A percentile compares a stretch with the other conserved stretches of the same genome.
phyloP scores from a whole-genome alignment of 2,888 invertebrate species.

The Synergus gifuensis region DNA sequence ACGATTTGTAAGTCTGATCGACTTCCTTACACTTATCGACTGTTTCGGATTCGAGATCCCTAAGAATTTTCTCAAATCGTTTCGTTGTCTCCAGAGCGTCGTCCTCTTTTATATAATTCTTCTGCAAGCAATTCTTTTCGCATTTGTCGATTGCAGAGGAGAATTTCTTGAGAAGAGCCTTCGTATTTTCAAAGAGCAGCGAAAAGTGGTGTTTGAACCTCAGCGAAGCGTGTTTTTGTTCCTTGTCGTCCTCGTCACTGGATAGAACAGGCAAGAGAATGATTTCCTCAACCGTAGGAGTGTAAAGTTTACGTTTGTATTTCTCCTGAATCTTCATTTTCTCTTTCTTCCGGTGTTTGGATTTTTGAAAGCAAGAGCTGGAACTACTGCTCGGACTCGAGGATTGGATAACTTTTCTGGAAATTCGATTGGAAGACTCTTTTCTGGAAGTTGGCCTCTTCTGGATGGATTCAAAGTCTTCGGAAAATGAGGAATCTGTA shows the following conservation, averaged over 20 bases:
- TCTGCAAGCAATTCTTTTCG: conserved; percentile 54
- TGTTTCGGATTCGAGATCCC: conserved; percentile 47
- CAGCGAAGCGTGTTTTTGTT: neutral
- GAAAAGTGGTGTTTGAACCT: conserved; percentile 5
- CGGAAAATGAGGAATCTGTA: neutral
- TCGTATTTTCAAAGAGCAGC: neutral
- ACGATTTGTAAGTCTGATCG: conserved; percentile 54
- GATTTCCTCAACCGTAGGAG: conserved; percentile 39
- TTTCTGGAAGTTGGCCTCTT: neutral
- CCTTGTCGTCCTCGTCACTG: neutral
- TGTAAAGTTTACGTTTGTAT: conserved; percentile 46
- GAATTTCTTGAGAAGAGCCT: neutral
- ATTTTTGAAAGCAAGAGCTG: neutral
- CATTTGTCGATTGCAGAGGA: conserved; percentile 43
- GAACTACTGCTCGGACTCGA: neutral
- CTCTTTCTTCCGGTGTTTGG: neutral
- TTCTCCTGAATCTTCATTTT: conserved; percentile 18
- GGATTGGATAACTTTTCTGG: neutral
- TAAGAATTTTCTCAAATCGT: conserved; percentile 53
- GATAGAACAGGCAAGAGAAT: neutral
- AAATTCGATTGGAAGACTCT: neutral
- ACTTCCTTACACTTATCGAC: conserved; percentile 54
- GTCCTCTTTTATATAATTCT: conserved; percentile 49
- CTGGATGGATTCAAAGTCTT: neutral
- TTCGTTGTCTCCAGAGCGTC: conserved; percentile 50